Evolutionary conservation across 2,888 invertebrate species (phyloP).

Genomic region (Chironomus riparius): DNA sequence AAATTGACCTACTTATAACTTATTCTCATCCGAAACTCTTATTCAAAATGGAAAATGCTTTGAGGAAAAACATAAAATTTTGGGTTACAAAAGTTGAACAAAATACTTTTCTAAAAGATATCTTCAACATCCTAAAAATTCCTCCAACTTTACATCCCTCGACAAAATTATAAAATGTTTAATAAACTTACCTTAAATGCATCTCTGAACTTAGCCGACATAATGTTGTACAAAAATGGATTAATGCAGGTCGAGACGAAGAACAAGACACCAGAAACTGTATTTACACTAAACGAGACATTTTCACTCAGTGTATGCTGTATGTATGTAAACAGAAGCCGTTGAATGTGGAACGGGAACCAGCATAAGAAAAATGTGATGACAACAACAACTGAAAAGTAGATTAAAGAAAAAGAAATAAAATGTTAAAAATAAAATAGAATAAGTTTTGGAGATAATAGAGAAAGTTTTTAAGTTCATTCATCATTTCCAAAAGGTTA

Average conservation of each 20-base stretch:
- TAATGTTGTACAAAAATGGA: conserved; percentile 85
- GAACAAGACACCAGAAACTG: conserved; percentile 81
- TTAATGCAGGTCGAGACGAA: conserved; percentile 89
- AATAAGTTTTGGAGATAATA: background rate
- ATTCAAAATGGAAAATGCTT: too few relatives aligned
- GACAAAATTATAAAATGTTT: too few relatives aligned
- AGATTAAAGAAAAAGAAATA: conserved; percentile 28
- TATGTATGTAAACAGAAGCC: conserved; percentile 45
- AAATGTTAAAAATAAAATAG: background rate
- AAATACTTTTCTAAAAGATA: too few relatives aligned
- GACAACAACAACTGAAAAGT: conserved; percentile 70
- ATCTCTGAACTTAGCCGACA: conserved; percentile 88
- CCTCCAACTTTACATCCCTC: too few relatives aligned
- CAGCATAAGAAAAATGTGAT: conserved; percentile 84
- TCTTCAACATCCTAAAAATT: too few relatives aligned
- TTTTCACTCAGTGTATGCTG: conserved; percentile 27
- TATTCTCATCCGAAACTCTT: too few relatives aligned
- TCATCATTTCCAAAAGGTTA: too few relatives aligned
- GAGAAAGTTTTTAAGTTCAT: too few relatives aligned
- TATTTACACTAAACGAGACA: conserved; percentile 49
- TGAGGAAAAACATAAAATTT: too few relatives aligned
- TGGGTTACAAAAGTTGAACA: too few relatives aligned
- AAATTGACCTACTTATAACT: too few relatives aligned
- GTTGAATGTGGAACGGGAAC: conserved; percentile 90
- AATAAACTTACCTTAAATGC: conserved; percentile 69